Evolutionary conservation across 2,113 vertebrate genomes (phyloP), one percentile per base, ranked within the genome.

Genomic region (Corvus moneduloides): DNA sequence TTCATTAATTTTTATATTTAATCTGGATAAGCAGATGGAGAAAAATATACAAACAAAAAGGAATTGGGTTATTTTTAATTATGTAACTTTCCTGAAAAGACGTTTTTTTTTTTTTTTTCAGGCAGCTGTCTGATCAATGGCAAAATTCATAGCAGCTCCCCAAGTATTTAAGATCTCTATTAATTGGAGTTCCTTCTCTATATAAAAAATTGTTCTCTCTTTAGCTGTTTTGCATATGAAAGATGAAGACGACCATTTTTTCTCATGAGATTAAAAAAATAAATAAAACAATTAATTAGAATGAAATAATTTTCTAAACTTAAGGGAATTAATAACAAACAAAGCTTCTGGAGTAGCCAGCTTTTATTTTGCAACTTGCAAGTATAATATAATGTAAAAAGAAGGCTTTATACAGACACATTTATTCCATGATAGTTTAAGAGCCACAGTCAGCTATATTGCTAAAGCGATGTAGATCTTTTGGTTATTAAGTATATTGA

Each of bases 311-410:
- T 90, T 79, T 77, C 72, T 63, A 41, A 93, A 91, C 87, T 79
- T 96, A 54, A 71, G 89, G 90, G 96, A 96, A 91, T 95, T 93
- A 88, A 88, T 94, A 94, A 90, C 78, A 95, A 96, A 90, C 84
- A 93, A 96, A 85, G 72, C 82, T 95, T 72, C 59, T 91, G 59
- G 78, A 90, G 51, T 75, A 94, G 78, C 46, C 39, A 88, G 74
- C 26, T 91, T 94, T 95, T 88, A 66, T 93, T 96, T 96, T 93
- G 27, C 24, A 56, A 19, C 43, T 83, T 88, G 27, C 13, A 43
- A 74, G 15, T 80, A 5, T 73, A 83, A 62, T 63, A 20, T 74
- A 66, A 61, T 71, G 6, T 71, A 78, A 72, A 81, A 74, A 14
- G 66, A 89, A 87, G 19, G 24, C 30, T 92, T 87, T 76, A 39